Conservation (phyloP, 2,888 invertebrate genomes). For the Saturnia japonica region DNA sequence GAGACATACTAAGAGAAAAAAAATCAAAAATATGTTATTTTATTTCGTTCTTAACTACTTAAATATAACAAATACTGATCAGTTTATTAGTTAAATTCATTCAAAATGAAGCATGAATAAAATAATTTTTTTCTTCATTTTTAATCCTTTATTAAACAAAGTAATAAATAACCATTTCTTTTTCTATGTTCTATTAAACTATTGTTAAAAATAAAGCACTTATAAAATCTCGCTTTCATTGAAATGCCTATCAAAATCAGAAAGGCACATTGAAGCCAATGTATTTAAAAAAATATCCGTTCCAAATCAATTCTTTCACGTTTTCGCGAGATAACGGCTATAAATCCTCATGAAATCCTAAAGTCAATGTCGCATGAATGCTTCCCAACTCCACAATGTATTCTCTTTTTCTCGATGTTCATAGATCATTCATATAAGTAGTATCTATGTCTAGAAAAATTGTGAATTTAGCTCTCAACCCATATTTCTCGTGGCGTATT, state of each 20-base stretch:
- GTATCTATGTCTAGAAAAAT: slow-evolving; percentile 3
- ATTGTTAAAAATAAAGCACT: background rate
- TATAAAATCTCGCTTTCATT: background rate
- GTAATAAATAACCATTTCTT: too few species aligned
- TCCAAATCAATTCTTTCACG: slow-evolving; percentile 34
- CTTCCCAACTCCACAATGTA: slow-evolving; percentile 4
- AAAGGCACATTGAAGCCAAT: slow-evolving; percentile 28
- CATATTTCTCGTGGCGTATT: background rate
- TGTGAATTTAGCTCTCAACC: background rate
- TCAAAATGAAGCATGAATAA: too few species aligned
- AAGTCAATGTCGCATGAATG: slow-evolving; percentile 4
- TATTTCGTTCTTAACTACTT: too few species aligned
- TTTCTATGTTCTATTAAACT: too few species aligned
- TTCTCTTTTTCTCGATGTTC: slow-evolving; percentile 1
- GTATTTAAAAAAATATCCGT: slow-evolving; percentile 32
- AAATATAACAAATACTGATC: too few species aligned
- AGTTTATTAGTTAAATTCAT: too few species aligned
- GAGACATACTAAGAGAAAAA: too few species aligned
- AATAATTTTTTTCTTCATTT: too few species aligned
- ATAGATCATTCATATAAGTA: slow-evolving; percentile 5
- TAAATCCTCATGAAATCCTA: slow-evolving; percentile 19
- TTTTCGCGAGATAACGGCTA: slow-evolving; percentile 14
- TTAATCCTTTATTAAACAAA: too few species aligned
- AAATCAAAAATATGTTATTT: too few species aligned
- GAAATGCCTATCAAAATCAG: background rate